Base-by-base conservation (phyloP, 2,113 vertebrate genomes). In the Scolopax mira region DNA sequence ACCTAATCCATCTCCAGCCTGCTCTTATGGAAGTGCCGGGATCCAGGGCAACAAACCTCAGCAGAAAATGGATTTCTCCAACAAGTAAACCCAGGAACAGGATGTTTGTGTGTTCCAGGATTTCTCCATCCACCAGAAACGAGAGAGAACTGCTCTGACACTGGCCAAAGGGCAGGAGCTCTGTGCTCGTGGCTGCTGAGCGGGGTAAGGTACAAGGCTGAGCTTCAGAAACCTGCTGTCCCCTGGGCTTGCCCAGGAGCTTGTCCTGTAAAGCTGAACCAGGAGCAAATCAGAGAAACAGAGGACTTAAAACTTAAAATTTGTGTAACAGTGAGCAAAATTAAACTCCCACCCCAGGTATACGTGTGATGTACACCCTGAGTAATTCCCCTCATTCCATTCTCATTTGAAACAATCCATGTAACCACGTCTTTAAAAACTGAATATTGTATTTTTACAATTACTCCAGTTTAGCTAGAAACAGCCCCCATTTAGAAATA, bases 301-400 rank as follows among this genome's bases (percentile, higher is more conserved):
- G 21, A 37, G 22, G 31, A 79, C 14, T 73, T 62, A 28, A 90
- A 37, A 62, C 78, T 75, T 69, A 49, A 17, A 39, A 87, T 33
- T 24, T 70, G 87, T 1, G 0, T 3, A 49, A 66, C 11, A 44
- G 33, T 0, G 10, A 80, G 15, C 7, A 55, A 79, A 66, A 77
- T 2, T 11, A 13, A 88, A 55, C 49, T 58, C 44, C 60, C 51
- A 21, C 30, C 21, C 6, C 5, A 1, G 51, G 44, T 28, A 25
- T 4, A 8, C 0, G 4, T 4, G 13, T 9, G 25, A 5, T 9
- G 33, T 1, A 46, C 30, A 15, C 9, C 21, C 18, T 9, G 1
- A 73, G 85, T 4, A 54, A 46, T 5, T 37, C 31, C 71, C 44
- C 37, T 28, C 65, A 27, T 9, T 28, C 60, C 57, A 15, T 9